phyloP scores from a whole-genome alignment of 1,140 invertebrate genomes.

The Capitella teleta region DNA sequence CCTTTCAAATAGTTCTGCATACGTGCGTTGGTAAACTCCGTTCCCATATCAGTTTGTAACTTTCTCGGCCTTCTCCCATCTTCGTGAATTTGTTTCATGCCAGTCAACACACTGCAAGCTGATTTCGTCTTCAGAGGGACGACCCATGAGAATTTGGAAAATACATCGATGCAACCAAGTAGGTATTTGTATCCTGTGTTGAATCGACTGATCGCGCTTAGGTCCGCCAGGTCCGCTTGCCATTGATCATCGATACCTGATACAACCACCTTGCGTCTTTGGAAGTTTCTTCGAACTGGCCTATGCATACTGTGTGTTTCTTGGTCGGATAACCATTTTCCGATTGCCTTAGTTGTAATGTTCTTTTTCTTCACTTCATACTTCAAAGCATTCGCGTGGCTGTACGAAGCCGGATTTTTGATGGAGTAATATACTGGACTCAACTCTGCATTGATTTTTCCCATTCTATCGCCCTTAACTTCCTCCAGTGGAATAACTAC shows the following conservation, averaged over 20 bases:
- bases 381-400: not conserved
- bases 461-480: too few relatives aligned
- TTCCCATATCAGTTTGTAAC: slow-evolving; percentile 8
- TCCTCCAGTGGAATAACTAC: too few relatives aligned
- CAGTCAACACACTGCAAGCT: slow-evolving; percentile 17
- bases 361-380: not conserved
- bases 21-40: slow-evolving; percentile 10
- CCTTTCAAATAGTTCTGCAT: slow-evolving; percentile 11
- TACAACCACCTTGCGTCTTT: slow-evolving; percentile 7
- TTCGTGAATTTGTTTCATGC: slow-evolving; percentile 13
- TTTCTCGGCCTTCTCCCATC: slow-evolving; percentile 10
- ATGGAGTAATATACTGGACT: too few relatives aligned
- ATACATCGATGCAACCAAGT: slow-evolving; percentile 42
- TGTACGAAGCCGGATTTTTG: too few relatives aligned
- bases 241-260: slow-evolving; percentile 29
- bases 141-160: slow-evolving; percentile 43
- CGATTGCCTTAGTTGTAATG: not conserved
- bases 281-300: slow-evolving; percentile 8
- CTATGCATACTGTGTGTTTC: slow-evolving; percentile 14
- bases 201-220: slow-evolving; percentile 21
- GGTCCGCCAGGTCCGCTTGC: slow-evolving; percentile 35
- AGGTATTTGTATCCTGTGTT: slow-evolving; percentile 42
- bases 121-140: slow-evolving; percentile 43
- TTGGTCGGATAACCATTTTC: slow-evolving; percentile 12
- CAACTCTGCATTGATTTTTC: too few relatives aligned